phyloP scores from a whole-genome alignment of 2,113 vertebrate species.

The Setophaga coronata region DNA sequence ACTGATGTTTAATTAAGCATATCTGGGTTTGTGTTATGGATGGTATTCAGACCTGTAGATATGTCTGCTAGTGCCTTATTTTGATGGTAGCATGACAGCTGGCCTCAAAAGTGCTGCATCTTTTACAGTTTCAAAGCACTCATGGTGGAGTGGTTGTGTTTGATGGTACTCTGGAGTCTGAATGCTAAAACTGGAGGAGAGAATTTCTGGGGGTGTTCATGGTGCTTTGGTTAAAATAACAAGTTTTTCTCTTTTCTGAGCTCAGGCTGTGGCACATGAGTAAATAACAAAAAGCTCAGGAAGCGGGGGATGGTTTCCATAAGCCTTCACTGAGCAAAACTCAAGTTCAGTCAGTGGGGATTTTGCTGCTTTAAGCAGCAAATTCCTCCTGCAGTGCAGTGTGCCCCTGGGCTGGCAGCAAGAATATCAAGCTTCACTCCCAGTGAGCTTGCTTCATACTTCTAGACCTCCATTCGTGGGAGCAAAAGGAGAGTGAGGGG shows the following conservation, averaged over 20 bases:
- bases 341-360: neutral
- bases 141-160: neutral
- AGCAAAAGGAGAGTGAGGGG: neutral
- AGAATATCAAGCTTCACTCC: neutral
- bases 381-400: neutral
- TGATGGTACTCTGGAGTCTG: neutral
- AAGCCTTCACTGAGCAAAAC: neutral
- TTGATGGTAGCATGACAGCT: neutral
- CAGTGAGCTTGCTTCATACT: neutral
- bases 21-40: neutral
- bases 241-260: neutral
- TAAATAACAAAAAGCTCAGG: slow-evolving; percentile 17
- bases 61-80: neutral
- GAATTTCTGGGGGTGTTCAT: neutral
- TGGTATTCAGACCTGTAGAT: neutral
- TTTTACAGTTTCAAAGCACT: neutral
- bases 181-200: neutral
- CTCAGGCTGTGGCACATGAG: neutral
- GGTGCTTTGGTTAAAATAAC: neutral
- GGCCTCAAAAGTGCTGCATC: neutral
- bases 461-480: neutral
- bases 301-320: neutral
- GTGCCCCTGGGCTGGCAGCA: neutral
- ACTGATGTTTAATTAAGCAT: neutral
- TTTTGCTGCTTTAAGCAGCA: neutral